Percentiles rank a stretch among this genome's conserved stretches.
Evolutionary conservation across 2,888 invertebrate genomes (phyloP).

Genomic region (Pristionchus mayeri): DNA sequence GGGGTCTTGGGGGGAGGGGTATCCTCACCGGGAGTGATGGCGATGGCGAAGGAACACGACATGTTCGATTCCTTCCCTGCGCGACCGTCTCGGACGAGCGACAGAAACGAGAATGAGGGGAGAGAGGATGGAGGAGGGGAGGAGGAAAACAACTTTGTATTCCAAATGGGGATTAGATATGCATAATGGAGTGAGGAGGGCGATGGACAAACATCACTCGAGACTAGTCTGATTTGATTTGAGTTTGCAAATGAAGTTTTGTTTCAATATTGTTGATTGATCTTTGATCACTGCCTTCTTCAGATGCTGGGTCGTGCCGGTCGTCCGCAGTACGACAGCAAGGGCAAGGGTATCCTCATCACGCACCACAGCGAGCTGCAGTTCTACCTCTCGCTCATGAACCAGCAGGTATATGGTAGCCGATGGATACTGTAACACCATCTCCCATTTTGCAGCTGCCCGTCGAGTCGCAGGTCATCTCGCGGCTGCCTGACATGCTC

Average conservation of each 20-base stretch:
- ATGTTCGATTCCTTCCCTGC: too few species aligned
- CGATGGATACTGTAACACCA: background rate
- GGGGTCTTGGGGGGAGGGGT: background rate
- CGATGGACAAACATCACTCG: too few species aligned
- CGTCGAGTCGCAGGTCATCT: slow-evolving; percentile 94
- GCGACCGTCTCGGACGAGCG: slow-evolving; percentile 17
- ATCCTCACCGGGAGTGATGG: slow-evolving; percentile 28
- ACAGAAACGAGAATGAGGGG: background rate
- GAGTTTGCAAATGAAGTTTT: too few species aligned
- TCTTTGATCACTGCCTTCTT: slow-evolving; percentile 55
- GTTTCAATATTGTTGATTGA: too few species aligned
- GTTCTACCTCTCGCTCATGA: slow-evolving; percentile 95
- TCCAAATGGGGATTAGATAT: too few species aligned
- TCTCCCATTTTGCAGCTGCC: slow-evolving; percentile 81
- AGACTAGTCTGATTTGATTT: too few species aligned
- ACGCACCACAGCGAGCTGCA: slow-evolving; percentile 99
- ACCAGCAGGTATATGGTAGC: slow-evolving; percentile 85
- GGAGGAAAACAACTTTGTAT: too few species aligned
- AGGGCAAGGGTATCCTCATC: slow-evolving; percentile 95
- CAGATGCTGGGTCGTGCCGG: slow-evolving; percentile 97
- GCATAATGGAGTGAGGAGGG: too few species aligned
- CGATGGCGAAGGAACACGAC: slow-evolving; percentile 37
- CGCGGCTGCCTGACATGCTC: slow-evolving; percentile 93
- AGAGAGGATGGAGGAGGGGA: background rate
- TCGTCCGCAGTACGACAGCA: slow-evolving; percentile 96